phyloP scores from a whole-genome alignment of 2,113 vertebrate genomes.

The Morone saxatilis region DNA sequence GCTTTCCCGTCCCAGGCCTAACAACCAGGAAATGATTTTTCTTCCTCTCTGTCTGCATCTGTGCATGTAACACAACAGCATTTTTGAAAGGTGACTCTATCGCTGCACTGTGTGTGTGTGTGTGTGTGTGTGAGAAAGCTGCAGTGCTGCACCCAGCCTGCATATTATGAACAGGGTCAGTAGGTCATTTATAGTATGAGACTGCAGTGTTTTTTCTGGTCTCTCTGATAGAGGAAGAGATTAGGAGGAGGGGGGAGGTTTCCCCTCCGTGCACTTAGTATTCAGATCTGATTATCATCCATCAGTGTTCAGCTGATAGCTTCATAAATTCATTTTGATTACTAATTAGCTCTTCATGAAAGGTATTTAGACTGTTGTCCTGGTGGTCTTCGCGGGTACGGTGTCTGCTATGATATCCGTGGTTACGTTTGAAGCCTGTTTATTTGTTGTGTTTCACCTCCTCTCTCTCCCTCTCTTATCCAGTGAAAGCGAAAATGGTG shows the following conservation, averaged over 20 bases:
- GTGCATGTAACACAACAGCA: slow-evolving; percentile 55
- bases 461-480: background rate
- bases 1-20: slow-evolving; percentile 56
- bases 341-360: slow-evolving; percentile 45
- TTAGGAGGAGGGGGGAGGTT: slow-evolving; percentile 8
- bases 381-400: slow-evolving; percentile 2
- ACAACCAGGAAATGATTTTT: slow-evolving; percentile 67
- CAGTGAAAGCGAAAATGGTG: background rate
- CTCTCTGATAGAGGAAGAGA: slow-evolving; percentile 10
- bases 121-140: slow-evolving; percentile 24
- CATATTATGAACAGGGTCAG: slow-evolving; percentile 78
- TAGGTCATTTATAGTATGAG: slow-evolving; percentile 73
- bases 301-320: slow-evolving; percentile 38
- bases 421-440: background rate
- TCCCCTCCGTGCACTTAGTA: slow-evolving; percentile 24
- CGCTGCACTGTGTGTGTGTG: slow-evolving; percentile 19
- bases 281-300: slow-evolving; percentile 52
- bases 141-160: slow-evolving; percentile 36
- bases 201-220: slow-evolving; percentile 40
- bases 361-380: slow-evolving; percentile 33
- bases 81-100: slow-evolving; percentile 65
- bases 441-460: background rate
- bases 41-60: slow-evolving; percentile 57
- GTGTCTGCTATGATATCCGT: slow-evolving; percentile 13
- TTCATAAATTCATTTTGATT: slow-evolving; percentile 50